Conservation (phyloP, 2,113 vertebrate species). For the Crotalus helleri region DNA sequence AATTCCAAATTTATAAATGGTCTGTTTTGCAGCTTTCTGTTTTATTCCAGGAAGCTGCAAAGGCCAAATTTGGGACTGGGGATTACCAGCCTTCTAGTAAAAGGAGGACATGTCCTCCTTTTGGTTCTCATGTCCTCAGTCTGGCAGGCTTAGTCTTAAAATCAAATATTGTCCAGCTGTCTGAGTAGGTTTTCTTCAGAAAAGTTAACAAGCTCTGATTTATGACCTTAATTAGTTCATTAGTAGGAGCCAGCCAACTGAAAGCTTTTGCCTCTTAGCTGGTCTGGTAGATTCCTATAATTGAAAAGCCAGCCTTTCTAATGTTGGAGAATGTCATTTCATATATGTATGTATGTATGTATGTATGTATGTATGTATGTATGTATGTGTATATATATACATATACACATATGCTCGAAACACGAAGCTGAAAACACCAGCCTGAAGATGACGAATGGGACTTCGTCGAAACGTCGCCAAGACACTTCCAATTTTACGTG, state of each 20-base stretch:
- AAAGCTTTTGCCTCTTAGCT: not conserved
- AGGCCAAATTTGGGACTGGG: not conserved
- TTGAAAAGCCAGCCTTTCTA: not conserved
- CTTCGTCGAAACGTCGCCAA: too few relatives aligned
- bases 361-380: not conserved
- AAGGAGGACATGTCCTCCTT: not conserved
- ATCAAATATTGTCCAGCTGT: not conserved
- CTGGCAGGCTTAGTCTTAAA: not conserved
- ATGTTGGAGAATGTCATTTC: not conserved
- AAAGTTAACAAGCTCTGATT: not conserved
- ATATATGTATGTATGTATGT: not conserved
- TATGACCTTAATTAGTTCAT: not conserved
- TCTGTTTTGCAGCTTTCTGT: not conserved
- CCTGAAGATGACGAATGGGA: too few relatives aligned
- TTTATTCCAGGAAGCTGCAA: not conserved
- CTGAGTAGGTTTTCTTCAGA: not conserved
- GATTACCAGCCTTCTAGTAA: not conserved
- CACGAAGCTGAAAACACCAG: too few relatives aligned
- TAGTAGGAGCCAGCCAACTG: too few relatives aligned
- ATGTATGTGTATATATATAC: too few relatives aligned
- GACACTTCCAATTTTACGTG: too few relatives aligned
- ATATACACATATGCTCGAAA: too few relatives aligned
- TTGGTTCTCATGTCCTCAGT: not conserved
- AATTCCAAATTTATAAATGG: not conserved
- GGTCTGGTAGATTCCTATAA: not conserved